phyloP scores from a whole-genome alignment of 2,797 vertebrate species.

The Lates japonicus region DNA sequence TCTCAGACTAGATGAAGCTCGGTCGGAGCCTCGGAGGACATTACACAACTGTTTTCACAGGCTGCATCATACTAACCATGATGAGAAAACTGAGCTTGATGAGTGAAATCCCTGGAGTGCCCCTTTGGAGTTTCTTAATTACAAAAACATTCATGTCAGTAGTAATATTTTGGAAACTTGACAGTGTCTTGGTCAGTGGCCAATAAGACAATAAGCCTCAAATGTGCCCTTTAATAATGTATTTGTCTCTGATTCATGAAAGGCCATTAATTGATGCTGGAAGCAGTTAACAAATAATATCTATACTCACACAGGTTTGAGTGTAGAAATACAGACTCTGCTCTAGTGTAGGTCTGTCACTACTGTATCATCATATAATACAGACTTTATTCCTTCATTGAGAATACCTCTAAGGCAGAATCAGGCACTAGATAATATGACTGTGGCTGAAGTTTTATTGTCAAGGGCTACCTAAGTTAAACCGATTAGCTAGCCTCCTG shows the following conservation, averaged over 20 bases:
- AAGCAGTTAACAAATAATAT: constrained; percentile 58
- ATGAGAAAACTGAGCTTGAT: neutral
- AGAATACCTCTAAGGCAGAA: constrained; percentile 72
- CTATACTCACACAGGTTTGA: constrained; percentile 39
- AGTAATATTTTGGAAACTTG: constrained; percentile 27
- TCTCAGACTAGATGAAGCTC: neutral
- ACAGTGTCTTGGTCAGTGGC: constrained; percentile 7
- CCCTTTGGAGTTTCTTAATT: constrained; percentile 14
- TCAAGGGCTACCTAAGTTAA: constrained; percentile 50
- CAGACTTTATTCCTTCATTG: constrained; percentile 44
- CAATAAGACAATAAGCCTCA: constrained; percentile 24
- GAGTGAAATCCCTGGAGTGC: constrained; percentile 10
- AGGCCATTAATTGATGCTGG: constrained; percentile 47
- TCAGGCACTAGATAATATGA: constrained; percentile 74
- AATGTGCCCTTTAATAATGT: constrained; percentile 47
- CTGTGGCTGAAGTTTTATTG: constrained; percentile 59
- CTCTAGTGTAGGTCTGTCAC: constrained; percentile 29
- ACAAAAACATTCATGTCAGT: constrained; percentile 26
- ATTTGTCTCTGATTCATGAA: constrained; percentile 35
- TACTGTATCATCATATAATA: constrained; percentile 41
- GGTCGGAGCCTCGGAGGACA: neutral
- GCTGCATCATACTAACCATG: neutral
- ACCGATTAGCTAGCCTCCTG: constrained; percentile 52
- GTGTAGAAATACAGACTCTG: constrained; percentile 46
- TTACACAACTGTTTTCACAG: neutral